These are phyloP conservation scores for Euclidia mi DNA, from an alignment of 2,888 invertebrate genomes.

Conservation along the genomic window DNA sequence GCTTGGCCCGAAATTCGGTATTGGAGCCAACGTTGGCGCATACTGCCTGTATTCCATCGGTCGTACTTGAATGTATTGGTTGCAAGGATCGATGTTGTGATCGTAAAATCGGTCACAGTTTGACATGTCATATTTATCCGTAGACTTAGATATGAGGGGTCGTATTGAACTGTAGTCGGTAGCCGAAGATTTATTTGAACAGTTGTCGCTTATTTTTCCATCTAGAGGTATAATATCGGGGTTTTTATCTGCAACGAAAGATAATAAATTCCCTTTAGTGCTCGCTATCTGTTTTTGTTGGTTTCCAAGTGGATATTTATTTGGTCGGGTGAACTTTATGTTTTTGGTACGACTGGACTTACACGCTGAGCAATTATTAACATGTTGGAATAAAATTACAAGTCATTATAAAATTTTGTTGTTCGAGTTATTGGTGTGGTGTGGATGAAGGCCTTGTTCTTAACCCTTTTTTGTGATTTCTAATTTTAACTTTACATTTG, in stretches of 20 bases:
- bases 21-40: slow-evolving; percentile 63
- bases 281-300: slow-evolving; percentile 25
- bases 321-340: slow-evolving; percentile 22
- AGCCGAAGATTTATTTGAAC: slow-evolving; percentile 83
- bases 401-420: too few species aligned
- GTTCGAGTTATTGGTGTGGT: too few species aligned
- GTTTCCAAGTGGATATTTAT: slow-evolving; percentile 36
- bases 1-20: slow-evolving; percentile 73
- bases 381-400: neutral
- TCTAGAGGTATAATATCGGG: slow-evolving; percentile 87
- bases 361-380: slow-evolving; percentile 24
- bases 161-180: slow-evolving; percentile 84
- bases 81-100: slow-evolving; percentile 77
- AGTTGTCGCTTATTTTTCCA: slow-evolving; percentile 85
- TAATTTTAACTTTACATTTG: too few species aligned
- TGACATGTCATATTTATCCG: slow-evolving; percentile 80
- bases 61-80: slow-evolving; percentile 82
- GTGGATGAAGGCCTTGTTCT: too few species aligned
- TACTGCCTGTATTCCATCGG: slow-evolving; percentile 79
- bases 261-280: slow-evolving; percentile 28
- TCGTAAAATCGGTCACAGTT: slow-evolving; percentile 60
- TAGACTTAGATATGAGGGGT: slow-evolving; percentile 79
- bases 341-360: slow-evolving; percentile 16
- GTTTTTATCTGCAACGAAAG: slow-evolving; percentile 81
- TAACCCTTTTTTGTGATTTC: too few species aligned